Evolutionary conservation across 2,888 invertebrate species (phyloP), one percentile per base, ranked within the genome.

Genomic region (Idaea biselata): DNA sequence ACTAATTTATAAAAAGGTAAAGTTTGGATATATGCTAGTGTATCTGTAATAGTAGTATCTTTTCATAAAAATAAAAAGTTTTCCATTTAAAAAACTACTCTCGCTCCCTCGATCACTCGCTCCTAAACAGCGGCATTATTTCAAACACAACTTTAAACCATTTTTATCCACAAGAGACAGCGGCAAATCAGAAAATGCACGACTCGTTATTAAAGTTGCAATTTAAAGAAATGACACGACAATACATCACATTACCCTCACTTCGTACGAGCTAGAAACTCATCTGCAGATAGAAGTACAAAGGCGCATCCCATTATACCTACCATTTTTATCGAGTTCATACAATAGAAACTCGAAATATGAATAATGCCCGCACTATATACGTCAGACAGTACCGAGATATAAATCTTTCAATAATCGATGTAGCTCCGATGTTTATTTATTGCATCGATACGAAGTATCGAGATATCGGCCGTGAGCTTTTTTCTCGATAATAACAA

Each of bases 321-420:
- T 76, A 63, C 75, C 76, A 76, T 78, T 81, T 82, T 81, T 80
- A 82, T 81, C 82, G 79, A 72, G 71, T 81, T 77, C 76, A 75
- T 77, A 88, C 85, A 88, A 86, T 83, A 76, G 81, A 77, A 72
- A 72, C 73, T 64, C 67, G 70, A 14, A 18, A 18, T 80, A 83
- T 91, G 90, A 92, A 87, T 89, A 90, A 91, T 88, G 85, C 85
- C 76, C 71, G 73, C 76, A 83, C 81, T 82, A 79, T 79, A 80
- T 77, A 80, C 84, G 81, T 84, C 80, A 82, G 80, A 79, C 79
- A 77, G 81, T 80, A 77, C 79, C 76, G 73, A 83, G 85, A 88
- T 86, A 91, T 92, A 92, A 90, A 91, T 91, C 91, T 89, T 88
- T 83, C 82, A 82, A 83, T 89, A 90, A 90, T 90, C 88, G 89